A percentile compares a stretch with the other conserved stretches of the same genome.
Conservation (phyloP, 2,797 vertebrate genomes). For the Helarctos malayanus region DNA sequence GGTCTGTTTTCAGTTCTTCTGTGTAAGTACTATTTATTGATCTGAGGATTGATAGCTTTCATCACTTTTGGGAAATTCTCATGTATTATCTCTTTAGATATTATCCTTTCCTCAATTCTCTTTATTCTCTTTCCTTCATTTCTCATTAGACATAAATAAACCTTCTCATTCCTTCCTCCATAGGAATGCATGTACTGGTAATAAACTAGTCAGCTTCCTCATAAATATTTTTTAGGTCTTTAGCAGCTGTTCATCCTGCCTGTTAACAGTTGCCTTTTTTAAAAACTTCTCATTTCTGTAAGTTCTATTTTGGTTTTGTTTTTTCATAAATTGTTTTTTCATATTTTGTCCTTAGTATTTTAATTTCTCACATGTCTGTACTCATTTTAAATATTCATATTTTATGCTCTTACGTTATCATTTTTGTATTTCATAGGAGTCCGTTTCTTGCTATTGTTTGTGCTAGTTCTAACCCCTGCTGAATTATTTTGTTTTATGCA, state of each 20-base stretch:
- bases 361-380: neutral
- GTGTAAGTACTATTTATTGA: neutral
- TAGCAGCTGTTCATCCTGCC: neutral
- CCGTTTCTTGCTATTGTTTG: neutral
- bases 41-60: neutral
- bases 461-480: neutral
- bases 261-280: neutral
- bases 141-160: neutral
- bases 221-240: neutral
- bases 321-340: neutral
- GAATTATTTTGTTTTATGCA: neutral
- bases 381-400: neutral
- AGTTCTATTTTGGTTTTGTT: slow-evolving; percentile 1
- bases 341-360: slow-evolving; percentile 2
- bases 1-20: neutral
- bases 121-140: neutral
- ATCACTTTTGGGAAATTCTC: neutral
- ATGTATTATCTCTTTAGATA: neutral
- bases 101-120: neutral
- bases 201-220: neutral
- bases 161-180: neutral
- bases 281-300: neutral
- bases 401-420: neutral
- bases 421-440: neutral
- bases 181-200: neutral